Conservation (phyloP, 2,888 invertebrate genomes). For the Hyposoter didymator region DNA sequence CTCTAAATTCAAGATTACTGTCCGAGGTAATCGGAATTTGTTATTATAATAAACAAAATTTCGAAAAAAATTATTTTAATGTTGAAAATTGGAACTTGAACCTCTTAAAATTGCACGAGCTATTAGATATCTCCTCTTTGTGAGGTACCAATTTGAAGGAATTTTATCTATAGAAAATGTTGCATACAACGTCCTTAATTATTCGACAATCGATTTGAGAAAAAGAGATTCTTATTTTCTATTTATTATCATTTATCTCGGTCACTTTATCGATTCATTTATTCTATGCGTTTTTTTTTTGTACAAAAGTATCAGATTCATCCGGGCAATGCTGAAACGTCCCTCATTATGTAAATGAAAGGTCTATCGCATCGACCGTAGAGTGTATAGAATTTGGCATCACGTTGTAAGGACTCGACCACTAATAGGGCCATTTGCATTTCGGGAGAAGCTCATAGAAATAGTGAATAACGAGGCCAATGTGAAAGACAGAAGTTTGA, state of each 20-base stretch:
- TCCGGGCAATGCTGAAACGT: neutral
- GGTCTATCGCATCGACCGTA: neutral
- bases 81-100: no score
- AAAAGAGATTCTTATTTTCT: neutral
- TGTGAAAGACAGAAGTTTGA: slow-evolving; percentile 38
- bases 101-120: no score
- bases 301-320: neutral
- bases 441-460: neutral
- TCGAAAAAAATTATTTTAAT: no score
- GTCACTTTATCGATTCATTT: neutral
- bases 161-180: no score
- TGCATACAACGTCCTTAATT: neutral
- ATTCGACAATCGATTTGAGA: neutral
- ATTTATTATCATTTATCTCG: neutral
- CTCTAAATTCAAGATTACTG: no score
- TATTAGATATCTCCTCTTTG: no score
- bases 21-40: no score
- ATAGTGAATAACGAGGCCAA: slow-evolving; percentile 25
- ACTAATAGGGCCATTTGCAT: slow-evolving; percentile 14
- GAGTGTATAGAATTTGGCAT: neutral
- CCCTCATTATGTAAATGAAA: neutral
- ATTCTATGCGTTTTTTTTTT: neutral
- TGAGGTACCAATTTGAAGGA: no score
- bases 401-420: neutral
- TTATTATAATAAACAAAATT: no score